phyloP scores from a whole-genome alignment of 1,140 invertebrate species.

The Cylas formicarius region DNA sequence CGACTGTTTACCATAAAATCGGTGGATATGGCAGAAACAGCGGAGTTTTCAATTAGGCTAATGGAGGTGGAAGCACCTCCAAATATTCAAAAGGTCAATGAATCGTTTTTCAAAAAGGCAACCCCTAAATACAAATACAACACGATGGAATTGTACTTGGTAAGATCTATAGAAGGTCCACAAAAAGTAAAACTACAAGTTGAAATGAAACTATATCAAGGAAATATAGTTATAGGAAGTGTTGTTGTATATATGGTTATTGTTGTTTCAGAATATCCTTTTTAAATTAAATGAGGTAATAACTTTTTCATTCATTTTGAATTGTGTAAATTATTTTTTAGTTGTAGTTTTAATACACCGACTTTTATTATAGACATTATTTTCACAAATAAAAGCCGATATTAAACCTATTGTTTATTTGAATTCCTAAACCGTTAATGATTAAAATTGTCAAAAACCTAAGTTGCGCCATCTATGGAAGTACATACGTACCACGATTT shows the following conservation, averaged over 20 bases:
- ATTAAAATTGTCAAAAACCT: no score
- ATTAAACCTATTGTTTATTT: no score
- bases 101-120: constrained; percentile 53
- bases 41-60: constrained; percentile 70
- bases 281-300: constrained; percentile 52
- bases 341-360: no score
- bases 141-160: constrained; percentile 61
- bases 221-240: constrained; percentile 62
- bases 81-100: constrained; percentile 53
- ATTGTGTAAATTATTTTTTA: no score
- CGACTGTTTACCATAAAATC: constrained; percentile 85
- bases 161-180: constrained; percentile 67
- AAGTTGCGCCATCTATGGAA: no score
- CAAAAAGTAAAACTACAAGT: constrained; percentile 84
- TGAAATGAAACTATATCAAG: constrained; percentile 74
- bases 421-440: no score
- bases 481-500: no score
- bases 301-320: not conserved
- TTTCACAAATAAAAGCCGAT: no score
- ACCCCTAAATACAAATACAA: constrained; percentile 20
- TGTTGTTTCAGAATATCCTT: constrained; percentile 77
- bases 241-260: constrained; percentile 79
- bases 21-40: constrained; percentile 56
- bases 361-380: no score
- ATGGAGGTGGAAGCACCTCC: constrained; percentile 53